phyloP scores from a whole-genome alignment of 2,113 vertebrate genomes.

The Uropsilus gracilis region DNA sequence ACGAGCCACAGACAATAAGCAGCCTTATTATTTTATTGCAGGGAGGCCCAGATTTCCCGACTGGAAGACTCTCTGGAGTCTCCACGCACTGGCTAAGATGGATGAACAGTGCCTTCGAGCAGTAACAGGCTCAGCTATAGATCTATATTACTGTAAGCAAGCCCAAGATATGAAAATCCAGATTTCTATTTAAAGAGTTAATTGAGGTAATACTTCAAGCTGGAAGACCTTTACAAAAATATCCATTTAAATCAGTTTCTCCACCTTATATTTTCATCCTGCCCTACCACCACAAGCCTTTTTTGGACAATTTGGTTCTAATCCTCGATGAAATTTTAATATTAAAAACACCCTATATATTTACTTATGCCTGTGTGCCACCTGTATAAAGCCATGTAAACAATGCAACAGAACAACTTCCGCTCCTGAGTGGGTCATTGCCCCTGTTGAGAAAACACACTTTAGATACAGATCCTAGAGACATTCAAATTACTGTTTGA shows the following conservation, averaged over 20 bases:
- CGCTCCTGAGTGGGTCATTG: too few relatives aligned
- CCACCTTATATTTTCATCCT: neutral
- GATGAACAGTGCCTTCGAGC: neutral
- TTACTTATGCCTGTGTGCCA: neutral
- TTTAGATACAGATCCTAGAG: neutral
- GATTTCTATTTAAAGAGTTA: conserved; percentile 10
- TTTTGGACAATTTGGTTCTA: neutral
- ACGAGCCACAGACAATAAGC: neutral
- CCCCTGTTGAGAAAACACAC: neutral
- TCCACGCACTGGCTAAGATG: neutral
- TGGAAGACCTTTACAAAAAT: neutral
- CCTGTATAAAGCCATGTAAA: neutral
- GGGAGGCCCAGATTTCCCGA: neutral
- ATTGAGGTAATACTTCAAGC: neutral
- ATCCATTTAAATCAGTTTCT: neutral
- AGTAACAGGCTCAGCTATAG: neutral
- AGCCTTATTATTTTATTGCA: neutral
- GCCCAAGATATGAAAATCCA: neutral
- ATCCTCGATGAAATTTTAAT: neutral
- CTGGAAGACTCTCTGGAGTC: neutral
- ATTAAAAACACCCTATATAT: neutral
- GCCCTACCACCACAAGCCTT: neutral
- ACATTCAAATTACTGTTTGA: neutral
- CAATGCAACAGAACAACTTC: too few relatives aligned
- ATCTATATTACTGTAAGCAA: neutral